Percentiles rank a stretch among this genome's conserved stretches.
Conservation (phyloP, 2,888 invertebrate genomes). For the Chymomyza procnemis region DNA sequence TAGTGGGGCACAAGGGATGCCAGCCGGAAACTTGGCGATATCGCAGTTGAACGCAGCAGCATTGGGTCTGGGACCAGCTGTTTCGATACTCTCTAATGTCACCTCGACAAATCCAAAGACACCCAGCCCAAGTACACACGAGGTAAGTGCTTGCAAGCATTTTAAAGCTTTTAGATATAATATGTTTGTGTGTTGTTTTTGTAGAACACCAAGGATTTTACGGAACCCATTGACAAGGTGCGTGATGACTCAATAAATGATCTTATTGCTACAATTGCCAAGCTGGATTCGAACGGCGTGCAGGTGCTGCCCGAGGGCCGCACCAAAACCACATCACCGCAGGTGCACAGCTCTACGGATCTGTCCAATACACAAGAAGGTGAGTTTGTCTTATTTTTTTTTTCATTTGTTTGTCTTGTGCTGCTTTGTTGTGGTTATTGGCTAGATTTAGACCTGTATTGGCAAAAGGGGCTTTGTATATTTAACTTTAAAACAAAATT, state of each 20-base stretch:
- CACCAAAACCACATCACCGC: constrained; percentile 81
- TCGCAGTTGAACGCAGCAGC: constrained; percentile 66
- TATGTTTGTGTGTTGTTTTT: background rate
- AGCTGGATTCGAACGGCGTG: constrained; percentile 91
- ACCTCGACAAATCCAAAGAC: constrained; percentile 92
- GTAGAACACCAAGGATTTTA: constrained; percentile 81
- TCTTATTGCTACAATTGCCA: constrained; percentile 91
- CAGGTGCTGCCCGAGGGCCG: constrained; percentile 83
- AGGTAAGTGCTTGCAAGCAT: constrained; percentile 76
- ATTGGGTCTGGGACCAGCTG: constrained; percentile 71
- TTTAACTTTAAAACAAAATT: background rate
- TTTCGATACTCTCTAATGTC: constrained; percentile 77
- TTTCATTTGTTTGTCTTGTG: background rate
- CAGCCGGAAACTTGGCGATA: constrained; percentile 37
- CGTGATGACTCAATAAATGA: constrained; percentile 92
- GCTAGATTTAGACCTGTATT: background rate
- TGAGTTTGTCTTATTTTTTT: too few relatives aligned
- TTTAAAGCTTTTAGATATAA: background rate
- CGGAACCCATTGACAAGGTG: constrained; percentile 87
- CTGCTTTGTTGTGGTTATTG: constrained; percentile 14
- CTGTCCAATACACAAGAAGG: constrained; percentile 79
- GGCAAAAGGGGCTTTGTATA: background rate
- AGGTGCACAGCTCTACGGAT: constrained; percentile 88
- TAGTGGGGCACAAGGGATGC: constrained; percentile 43
- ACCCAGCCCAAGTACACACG: constrained; percentile 86